These are phyloP conservation scores for Drosophila micromelanica DNA, from an alignment of 1,140 invertebrate genomes.

Conservation along the genomic window DNA sequence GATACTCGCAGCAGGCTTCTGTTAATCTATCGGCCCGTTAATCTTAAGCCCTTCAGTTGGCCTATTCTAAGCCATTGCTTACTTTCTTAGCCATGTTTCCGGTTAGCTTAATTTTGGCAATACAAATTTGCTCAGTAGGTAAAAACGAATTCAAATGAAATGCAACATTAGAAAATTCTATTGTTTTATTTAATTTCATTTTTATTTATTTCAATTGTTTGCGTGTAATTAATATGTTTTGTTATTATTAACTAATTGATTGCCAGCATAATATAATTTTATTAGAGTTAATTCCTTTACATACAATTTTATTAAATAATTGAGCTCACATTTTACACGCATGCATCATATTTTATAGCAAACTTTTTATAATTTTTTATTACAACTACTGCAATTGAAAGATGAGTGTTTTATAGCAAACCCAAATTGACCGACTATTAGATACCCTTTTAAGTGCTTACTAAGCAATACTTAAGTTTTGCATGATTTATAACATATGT, in stretches of 20 bases:
- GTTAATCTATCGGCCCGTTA: no score
- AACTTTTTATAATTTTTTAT: neutral
- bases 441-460: neutral
- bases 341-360: neutral
- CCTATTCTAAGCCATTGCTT: no score
- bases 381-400: constrained; percentile 27
- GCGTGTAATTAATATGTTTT: neutral
- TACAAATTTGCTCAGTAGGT: constrained; percentile 21
- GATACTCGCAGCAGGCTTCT: no score
- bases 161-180: neutral
- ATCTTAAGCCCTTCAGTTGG: no score
- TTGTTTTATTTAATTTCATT: no score
- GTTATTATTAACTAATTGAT: no score
- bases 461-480: neutral
- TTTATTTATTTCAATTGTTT: no score
- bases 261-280: no score
- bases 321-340: neutral
- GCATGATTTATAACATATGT: no score
- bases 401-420: constrained; percentile 9
- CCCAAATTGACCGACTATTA: neutral
- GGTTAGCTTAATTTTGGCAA: no score
- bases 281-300: no score
- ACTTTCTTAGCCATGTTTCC: no score
- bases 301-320: neutral
- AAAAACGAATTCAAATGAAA: neutral